Base-by-base conservation (phyloP, 2,797 vertebrate genomes). In the Fistularia tabacaria region DNA sequence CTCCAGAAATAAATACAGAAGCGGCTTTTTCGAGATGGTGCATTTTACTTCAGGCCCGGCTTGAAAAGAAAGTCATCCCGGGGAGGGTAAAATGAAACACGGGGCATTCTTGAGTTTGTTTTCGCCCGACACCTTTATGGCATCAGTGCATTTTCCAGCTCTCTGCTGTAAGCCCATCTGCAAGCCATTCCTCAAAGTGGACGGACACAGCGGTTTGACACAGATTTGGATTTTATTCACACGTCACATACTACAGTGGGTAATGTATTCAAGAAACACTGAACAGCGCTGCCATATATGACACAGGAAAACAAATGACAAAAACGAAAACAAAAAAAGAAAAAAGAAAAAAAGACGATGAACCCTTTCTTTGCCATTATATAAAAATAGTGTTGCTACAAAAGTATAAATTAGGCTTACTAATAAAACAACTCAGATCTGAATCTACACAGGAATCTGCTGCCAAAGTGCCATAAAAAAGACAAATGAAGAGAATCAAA, bases 341-440 rank as follows among this genome's bases (percentile, higher is more conserved):
- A 79, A 8, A 80, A 73, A 68, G 75, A 80, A 85, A 84, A 86
- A 90, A 88, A 92, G 57, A 85, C 66, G 90, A 88, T 81, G 83
- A 91, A 91, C 93, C 91, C 88, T 92, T 93, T 92, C 88, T 89
- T 92, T 82, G 90, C 90, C 91, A 84, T 88, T 93, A 93, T 98
- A 97, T 94, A 98, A 98, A 98, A 98, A 98, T 96, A 96, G 92
- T 94, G 95, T 95, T 92, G 94, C 95, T 98, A 98, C 94, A 98
- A 98, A 98, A 97, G 94, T 98, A 98, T 95, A 98, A 98, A 97
- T 95, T 94, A 98, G 94, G 93, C 91, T 93, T 97, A 96, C 93
- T 91, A 93, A 94, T 94, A 92, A 94, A 92, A 95, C 92, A 95
- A 95, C 93, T 93, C 85, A 95, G 93, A 86, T 86, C 60, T 77